Conservation (phyloP, 2,888 invertebrate species). For the Plebejus anna region DNA sequence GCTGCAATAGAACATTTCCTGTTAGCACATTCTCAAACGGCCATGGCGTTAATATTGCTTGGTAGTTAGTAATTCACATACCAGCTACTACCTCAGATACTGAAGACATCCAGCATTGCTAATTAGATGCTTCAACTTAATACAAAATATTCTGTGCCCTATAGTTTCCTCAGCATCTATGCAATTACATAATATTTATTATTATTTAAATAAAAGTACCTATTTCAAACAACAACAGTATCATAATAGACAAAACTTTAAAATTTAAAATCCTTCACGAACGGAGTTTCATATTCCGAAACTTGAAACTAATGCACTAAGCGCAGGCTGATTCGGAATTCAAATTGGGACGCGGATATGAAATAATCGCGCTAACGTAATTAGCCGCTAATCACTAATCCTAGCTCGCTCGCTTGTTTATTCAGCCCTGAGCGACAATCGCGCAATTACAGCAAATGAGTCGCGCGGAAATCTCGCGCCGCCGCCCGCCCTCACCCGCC, state of each 20-base stretch:
- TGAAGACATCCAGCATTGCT: no score
- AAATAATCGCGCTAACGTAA: conserved; percentile 77
- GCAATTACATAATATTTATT: no score
- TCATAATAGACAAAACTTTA: background rate
- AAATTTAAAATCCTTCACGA: background rate
- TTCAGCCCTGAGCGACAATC: conserved; percentile 80
- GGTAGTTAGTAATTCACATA: no score
- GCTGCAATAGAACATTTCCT: conserved; percentile 49
- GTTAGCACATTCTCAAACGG: background rate
- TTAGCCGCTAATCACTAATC: conserved; percentile 79
- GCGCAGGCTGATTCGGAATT: conserved; percentile 70
- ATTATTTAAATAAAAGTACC: no score
- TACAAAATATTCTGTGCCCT: no score
- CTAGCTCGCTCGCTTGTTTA: conserved; percentile 77
- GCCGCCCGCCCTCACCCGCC: conserved; percentile 24
- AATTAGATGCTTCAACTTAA: no score
- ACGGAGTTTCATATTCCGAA: conserved; percentile 34
- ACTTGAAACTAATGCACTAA: conserved; percentile 57
- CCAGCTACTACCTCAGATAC: no score
- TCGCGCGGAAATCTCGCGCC: conserved; percentile 78
- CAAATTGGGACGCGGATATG: conserved; percentile 70
- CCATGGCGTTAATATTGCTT: no score
- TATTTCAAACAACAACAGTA: background rate
- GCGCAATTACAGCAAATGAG: conserved; percentile 79
- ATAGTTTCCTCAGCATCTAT: no score